phyloP scores from a whole-genome alignment of 2,797 vertebrate species.

The Arctocebus calabarensis region DNA sequence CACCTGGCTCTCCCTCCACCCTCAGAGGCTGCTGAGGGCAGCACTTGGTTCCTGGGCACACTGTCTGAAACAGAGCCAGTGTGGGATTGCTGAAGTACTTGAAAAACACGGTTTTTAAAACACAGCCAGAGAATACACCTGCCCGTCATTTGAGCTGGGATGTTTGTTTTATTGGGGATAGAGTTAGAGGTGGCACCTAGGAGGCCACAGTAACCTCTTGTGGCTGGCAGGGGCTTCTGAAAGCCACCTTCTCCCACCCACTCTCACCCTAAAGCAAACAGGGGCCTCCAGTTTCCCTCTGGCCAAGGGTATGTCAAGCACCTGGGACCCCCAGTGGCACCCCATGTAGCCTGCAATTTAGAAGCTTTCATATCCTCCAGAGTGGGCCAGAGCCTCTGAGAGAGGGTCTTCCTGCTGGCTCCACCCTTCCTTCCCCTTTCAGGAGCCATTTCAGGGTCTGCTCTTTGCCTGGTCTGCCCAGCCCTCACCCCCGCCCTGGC shows the following conservation, averaged over 20 bases:
- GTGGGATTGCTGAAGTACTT: neutral
- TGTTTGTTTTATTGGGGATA: neutral
- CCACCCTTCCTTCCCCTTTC: neutral
- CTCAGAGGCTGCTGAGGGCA: too few relatives aligned
- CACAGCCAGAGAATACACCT: neutral
- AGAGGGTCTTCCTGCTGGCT: neutral
- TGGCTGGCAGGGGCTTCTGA: neutral
- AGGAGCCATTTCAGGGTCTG: neutral
- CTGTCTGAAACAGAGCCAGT: neutral
- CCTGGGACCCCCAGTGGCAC: neutral
- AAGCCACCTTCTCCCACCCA: neutral
- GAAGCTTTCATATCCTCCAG: neutral
- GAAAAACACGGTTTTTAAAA: neutral
- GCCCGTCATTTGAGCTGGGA: neutral
- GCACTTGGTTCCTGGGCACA: neutral
- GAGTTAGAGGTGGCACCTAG: neutral
- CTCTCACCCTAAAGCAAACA: too few relatives aligned
- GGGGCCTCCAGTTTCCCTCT: neutral
- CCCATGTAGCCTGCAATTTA: neutral
- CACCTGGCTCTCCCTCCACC: accelerated
- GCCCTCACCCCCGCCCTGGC: neutral
- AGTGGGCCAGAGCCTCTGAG: neutral
- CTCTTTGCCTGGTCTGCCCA: neutral
- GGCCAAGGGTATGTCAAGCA: too few relatives aligned
- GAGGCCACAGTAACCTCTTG: neutral